These are phyloP conservation scores for Heptranchias perlo DNA, from an alignment of 2,113 vertebrate genomes.

Conservation along the genomic window DNA sequence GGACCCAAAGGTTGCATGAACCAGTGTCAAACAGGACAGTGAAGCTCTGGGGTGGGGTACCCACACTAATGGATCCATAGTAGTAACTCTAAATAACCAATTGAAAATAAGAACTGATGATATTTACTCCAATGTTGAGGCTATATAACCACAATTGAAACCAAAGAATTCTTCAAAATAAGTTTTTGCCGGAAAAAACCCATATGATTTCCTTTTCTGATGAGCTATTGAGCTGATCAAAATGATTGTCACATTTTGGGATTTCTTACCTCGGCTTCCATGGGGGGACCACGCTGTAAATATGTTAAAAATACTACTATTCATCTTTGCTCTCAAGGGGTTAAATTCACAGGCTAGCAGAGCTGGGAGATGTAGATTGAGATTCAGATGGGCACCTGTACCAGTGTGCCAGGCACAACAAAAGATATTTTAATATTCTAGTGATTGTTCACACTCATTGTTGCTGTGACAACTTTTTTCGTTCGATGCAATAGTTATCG, in stretches of 20 bases:
- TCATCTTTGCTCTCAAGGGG: neutral
- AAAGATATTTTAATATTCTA: no score
- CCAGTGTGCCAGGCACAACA: no score
- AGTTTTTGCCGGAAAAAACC: neutral
- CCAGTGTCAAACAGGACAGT: slow-evolving; percentile 56
- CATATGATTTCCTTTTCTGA: neutral
- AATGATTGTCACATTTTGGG: neutral
- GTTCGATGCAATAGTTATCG: no score
- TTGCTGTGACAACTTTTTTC: no score
- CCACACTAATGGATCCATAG: slow-evolving; percentile 58
- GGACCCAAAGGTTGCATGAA: slow-evolving; percentile 58
- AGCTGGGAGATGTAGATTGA: neutral
- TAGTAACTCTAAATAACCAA: slow-evolving; percentile 48
- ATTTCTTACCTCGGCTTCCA: no score
- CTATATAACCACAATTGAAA: neutral
- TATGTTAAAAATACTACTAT: neutral
- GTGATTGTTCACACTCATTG: no score
- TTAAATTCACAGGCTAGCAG: neutral
- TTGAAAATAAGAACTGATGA: neutral
- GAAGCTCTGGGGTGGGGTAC: slow-evolving; percentile 55
- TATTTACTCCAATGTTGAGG: neutral
- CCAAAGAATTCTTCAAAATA: neutral
- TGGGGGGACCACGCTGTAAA: neutral
- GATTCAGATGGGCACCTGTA: no score
- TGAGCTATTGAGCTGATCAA: neutral